Evolutionary conservation across 2,113 vertebrate species (phyloP).

Genomic region (Aphyosemion australe): DNA sequence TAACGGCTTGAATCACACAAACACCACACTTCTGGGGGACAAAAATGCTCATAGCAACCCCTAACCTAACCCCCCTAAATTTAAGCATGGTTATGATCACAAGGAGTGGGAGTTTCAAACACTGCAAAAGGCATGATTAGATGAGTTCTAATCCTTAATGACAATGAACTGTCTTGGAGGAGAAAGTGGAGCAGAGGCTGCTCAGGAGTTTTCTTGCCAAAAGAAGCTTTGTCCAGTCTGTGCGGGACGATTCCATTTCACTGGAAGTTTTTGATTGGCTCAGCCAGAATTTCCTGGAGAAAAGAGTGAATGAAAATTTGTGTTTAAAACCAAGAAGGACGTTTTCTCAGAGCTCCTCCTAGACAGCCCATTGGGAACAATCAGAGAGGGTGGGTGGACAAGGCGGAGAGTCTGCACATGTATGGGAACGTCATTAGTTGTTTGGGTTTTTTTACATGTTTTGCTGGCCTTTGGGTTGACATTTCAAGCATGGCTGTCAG

Average conservation of each 20-base stretch:
- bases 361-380: constrained; percentile 69
- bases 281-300: constrained; percentile 27
- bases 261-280: constrained; percentile 42
- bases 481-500: constrained; percentile 68
- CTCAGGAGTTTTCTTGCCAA: constrained; percentile 7
- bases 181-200: constrained; percentile 25
- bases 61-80: constrained; percentile 29
- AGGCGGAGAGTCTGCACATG: constrained; percentile 56
- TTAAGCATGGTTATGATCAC: constrained; percentile 66
- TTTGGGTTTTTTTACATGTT: constrained; percentile 28
- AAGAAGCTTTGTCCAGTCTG: constrained; percentile 35
- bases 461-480: constrained; percentile 44
- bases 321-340: constrained; percentile 50
- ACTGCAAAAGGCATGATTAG: constrained; percentile 63
- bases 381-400: constrained; percentile 46
- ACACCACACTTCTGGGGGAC: constrained; percentile 39
- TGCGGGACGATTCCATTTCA: constrained; percentile 11
- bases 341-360: constrained; percentile 67
- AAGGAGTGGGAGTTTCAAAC: constrained; percentile 45
- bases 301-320: constrained; percentile 32
- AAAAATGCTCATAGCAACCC: constrained; percentile 37
- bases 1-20: constrained; percentile 52
- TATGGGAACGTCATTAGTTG: constrained; percentile 52
- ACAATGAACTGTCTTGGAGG: constrained; percentile 73
- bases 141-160: constrained; percentile 27